Conservation (phyloP, 2,113 vertebrate species). For the Gymnarchus niloticus region DNA sequence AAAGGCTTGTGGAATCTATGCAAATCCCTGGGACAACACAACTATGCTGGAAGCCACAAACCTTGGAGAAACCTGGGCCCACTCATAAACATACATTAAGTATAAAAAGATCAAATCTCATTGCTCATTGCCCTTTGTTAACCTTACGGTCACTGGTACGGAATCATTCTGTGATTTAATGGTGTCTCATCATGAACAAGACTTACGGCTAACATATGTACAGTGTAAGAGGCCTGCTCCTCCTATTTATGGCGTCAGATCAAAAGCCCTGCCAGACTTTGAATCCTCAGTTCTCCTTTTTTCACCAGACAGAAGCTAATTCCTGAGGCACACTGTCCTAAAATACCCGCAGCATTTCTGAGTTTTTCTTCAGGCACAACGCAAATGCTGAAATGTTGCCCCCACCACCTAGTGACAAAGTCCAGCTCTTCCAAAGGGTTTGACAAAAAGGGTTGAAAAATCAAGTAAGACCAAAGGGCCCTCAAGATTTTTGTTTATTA, state of each 20-base stretch:
- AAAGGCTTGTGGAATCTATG: too few relatives aligned
- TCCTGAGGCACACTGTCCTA: not conserved
- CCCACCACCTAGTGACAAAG: not conserved
- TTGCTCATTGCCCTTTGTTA: not conserved
- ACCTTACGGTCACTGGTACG: not conserved
- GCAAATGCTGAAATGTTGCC: not conserved
- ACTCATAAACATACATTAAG: not conserved
- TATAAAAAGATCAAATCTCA: too few relatives aligned
- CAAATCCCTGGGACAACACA: not conserved
- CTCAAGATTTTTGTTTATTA: not conserved
- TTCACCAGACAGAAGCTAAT: not conserved
- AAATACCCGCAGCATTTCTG: too few relatives aligned
- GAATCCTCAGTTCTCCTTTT: not conserved
- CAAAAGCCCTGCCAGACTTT: not conserved
- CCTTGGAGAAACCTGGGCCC: not conserved
- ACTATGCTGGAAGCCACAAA: not conserved
- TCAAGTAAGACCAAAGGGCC: not conserved
- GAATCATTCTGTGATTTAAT: not conserved
- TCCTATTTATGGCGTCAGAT: not conserved
- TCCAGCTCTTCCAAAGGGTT: constrained; percentile 9
- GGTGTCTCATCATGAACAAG: not conserved
- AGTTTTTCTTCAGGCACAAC: not conserved
- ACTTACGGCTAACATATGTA: not conserved
- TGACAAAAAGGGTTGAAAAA: not conserved
- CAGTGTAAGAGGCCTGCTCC: not conserved